These are phyloP conservation scores for Eulemur rubriventer DNA, from an alignment of 2,797 vertebrate species.

Conservation along the genomic window DNA sequence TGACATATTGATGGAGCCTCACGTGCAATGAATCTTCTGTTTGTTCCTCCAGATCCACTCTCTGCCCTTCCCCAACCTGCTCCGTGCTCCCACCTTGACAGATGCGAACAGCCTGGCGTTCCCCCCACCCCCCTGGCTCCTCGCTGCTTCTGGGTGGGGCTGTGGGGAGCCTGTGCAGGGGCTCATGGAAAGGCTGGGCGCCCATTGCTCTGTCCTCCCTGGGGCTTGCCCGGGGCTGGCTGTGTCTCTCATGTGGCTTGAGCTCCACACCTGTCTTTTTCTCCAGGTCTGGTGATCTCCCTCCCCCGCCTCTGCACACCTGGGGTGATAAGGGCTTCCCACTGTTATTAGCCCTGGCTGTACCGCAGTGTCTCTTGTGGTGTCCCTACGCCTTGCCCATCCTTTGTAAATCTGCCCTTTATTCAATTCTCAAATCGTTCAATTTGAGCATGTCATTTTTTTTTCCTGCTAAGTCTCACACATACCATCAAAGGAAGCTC, in stretches of 20 bases:
- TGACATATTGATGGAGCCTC: conserved; percentile 67
- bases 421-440: not conserved
- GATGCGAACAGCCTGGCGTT: no score
- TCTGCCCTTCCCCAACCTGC: not conserved
- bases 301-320: not conserved
- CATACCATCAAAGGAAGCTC: conserved; percentile 54
- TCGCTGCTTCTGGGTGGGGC: not conserved
- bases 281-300: not conserved
- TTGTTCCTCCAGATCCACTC: not conserved
- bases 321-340: not conserved
- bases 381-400: no score
- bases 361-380: not conserved
- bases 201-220: not conserved
- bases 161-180: not conserved
- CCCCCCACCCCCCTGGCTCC: not conserved
- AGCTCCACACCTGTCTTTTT: not conserved
- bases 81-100: not conserved
- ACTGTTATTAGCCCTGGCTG: not conserved
- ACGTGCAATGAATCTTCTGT: not conserved
- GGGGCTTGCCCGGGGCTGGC: not conserved
- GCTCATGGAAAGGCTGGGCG: not conserved
- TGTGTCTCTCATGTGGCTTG: not conserved
- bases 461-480: not conserved
- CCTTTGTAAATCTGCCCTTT: not conserved
- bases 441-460: not conserved